phyloP scores from a whole-genome alignment of 2,888 invertebrate species.

The Arenicola marina region DNA sequence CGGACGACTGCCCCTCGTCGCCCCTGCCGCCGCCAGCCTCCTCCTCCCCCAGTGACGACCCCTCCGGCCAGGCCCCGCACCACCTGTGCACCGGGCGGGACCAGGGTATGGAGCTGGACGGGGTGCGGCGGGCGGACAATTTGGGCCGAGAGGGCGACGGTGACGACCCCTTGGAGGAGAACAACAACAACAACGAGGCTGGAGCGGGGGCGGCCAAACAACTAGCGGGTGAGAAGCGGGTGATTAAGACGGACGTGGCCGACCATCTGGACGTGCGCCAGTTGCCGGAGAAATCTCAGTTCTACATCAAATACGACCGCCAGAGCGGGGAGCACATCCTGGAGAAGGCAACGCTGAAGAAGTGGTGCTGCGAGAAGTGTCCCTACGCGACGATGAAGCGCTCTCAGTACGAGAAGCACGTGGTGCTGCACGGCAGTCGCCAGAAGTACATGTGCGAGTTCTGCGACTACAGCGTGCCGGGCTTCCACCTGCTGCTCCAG shows the following conservation, averaged over 20 bases:
- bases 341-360: slow-evolving; percentile 75
- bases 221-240: neutral
- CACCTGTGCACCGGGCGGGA: no score
- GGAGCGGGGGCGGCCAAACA: no score
- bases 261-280: slow-evolving; percentile 3
- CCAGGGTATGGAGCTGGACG: neutral
- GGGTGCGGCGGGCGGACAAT: neutral
- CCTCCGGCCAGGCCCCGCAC: no score
- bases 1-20: no score
- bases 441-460: slow-evolving; percentile 81
- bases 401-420: slow-evolving; percentile 81
- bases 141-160: neutral
- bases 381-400: slow-evolving; percentile 85
- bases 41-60: no score
- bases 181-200: neutral
- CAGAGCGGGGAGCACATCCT: slow-evolving; percentile 69
- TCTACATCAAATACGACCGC: slow-evolving; percentile 32
- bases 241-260: neutral
- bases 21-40: no score
- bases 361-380: slow-evolving; percentile 68
- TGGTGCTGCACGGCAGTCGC: slow-evolving; percentile 80
- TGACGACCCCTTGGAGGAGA: neutral
- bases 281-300: slow-evolving; percentile 16
- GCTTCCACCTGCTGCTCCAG: slow-evolving; percentile 81
- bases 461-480: slow-evolving; percentile 80